phyloP scores from a whole-genome alignment of 2,113 vertebrate genomes.

The Scomber scombrus region DNA sequence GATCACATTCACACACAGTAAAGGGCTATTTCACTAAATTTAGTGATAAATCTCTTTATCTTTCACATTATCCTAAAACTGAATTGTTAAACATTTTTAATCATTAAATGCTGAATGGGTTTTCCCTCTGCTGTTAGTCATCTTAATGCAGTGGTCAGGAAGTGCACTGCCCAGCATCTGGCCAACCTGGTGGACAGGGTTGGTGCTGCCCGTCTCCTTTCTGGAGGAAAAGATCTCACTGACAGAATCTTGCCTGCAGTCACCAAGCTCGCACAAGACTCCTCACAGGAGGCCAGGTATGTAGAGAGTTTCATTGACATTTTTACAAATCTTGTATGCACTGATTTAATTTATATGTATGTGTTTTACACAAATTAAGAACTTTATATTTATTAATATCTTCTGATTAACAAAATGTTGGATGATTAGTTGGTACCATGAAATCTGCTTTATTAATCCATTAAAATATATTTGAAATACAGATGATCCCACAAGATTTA shows the following conservation, averaged over 20 bases:
- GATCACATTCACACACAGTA: not conserved
- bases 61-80: not conserved
- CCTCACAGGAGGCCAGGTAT: conserved; percentile 93
- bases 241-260: conserved; percentile 90
- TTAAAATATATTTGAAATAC: too few relatives aligned
- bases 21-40: not conserved
- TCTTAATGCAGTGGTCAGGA: conserved; percentile 90
- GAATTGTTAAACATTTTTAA: not conserved
- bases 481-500: too few relatives aligned
- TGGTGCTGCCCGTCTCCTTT: conserved; percentile 87
- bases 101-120: conserved; percentile 8
- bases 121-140: conserved; percentile 83
- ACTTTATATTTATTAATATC: not conserved
- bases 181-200: conserved; percentile 85
- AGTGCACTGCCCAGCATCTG: conserved; percentile 92
- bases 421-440: too few relatives aligned
- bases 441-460: too few relatives aligned
- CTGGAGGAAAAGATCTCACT: conserved; percentile 84
- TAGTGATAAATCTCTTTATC: not conserved
- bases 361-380: not conserved
- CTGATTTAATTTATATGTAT: too few relatives aligned
- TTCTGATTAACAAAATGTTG: too few relatives aligned
- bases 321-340: not conserved
- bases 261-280: conserved; percentile 90
- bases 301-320: not conserved